Evolutionary conservation across 2,888 invertebrate genomes (phyloP).

Genomic region (Allacma fusca): DNA sequence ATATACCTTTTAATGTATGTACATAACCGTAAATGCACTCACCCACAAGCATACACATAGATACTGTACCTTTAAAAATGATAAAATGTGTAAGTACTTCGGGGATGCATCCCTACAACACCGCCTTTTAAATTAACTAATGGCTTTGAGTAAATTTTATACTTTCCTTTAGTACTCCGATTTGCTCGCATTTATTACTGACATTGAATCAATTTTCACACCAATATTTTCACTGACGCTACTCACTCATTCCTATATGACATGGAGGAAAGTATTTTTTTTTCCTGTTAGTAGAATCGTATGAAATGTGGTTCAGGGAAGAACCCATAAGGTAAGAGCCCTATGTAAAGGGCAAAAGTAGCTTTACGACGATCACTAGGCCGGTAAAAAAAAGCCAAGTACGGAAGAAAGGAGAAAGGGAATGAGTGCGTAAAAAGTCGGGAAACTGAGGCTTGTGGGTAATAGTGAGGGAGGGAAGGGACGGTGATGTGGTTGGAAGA

Average conservation of each 20-base stretch:
- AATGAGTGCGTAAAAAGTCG: neutral
- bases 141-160: slow-evolving; percentile 27
- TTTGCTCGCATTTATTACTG: slow-evolving; percentile 4
- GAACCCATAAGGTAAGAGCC: neutral
- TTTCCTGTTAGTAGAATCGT: neutral
- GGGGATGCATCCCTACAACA: no score
- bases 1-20: no score
- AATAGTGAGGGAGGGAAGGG: slow-evolving; percentile 20
- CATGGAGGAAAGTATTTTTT: neutral
- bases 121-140: slow-evolving; percentile 42
- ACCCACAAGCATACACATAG: neutral
- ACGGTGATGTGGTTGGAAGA: slow-evolving; percentile 38
- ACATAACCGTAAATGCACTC: no score
- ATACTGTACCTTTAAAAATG: no score
- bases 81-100: no score
- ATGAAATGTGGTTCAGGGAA: neutral
- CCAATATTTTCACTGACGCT: neutral
- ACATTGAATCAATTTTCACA: slow-evolving; percentile 14
- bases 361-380: neutral
- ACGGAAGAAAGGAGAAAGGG: neutral
- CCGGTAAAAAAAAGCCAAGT: neutral
- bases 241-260: neutral
- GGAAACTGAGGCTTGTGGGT: neutral
- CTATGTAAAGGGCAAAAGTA: neutral
- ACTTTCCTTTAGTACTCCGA: neutral